Conservation (phyloP, 1,140 invertebrate species). For the Heterodera carotae region DNA sequence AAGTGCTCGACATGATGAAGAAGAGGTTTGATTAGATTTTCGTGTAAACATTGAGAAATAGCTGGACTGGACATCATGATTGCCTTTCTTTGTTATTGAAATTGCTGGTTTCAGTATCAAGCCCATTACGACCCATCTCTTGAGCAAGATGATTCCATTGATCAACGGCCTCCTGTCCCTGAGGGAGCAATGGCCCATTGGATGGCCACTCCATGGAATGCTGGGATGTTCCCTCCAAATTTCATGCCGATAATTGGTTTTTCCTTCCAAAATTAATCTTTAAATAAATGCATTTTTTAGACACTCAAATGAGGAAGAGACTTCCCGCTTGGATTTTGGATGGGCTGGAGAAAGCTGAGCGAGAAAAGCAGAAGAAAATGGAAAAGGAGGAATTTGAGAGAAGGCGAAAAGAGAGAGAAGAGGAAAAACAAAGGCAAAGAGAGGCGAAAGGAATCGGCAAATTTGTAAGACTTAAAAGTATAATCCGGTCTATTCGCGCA, state of each 20-base stretch:
- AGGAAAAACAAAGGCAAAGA: constrained; percentile 35
- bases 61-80: no score
- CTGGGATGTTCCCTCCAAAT: constrained; percentile 9
- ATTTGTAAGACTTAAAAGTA: constrained; percentile 49
- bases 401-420: constrained; percentile 51
- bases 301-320: constrained; percentile 84
- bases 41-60: no score
- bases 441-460: constrained; percentile 47
- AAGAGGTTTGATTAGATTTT: background rate
- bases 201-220: constrained; percentile 22
- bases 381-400: constrained; percentile 70
- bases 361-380: constrained; percentile 84
- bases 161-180: constrained; percentile 6
- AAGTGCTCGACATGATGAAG: background rate
- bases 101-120: constrained; percentile 45
- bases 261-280: background rate
- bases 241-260: constrained; percentile 39
- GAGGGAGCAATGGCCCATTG: constrained; percentile 42
- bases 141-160: constrained; percentile 36
- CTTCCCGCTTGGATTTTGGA: constrained; percentile 93
- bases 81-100: constrained; percentile 1
- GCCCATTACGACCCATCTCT: constrained; percentile 45
- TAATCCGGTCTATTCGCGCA: no score
- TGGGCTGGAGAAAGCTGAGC: constrained; percentile 94
- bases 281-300: constrained; percentile 66